Conservation (phyloP, 92 coral and sea anemone genomes). For the Palythoa heliodiscus region DNA sequence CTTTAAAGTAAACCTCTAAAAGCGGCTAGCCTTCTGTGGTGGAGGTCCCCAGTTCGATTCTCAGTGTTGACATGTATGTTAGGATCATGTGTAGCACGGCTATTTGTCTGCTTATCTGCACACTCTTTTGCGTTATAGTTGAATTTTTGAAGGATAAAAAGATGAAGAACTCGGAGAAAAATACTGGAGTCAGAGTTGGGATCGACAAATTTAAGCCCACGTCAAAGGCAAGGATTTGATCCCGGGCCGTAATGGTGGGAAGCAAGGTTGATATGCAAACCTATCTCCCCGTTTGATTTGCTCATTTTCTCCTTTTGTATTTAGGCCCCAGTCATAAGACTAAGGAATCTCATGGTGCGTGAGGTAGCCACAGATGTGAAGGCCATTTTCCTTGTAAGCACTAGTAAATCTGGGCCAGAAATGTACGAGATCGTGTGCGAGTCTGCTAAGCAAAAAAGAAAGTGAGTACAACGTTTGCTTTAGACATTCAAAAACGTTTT, state of each 20-base stretch:
- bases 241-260: too few species aligned
- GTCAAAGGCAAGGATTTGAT: background rate
- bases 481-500: background rate
- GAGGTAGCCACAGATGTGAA: slow-evolving; percentile 93
- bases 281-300: background rate
- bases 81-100: too few species aligned
- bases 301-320: background rate
- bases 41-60: too few species aligned
- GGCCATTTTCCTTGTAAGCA: slow-evolving; percentile 94
- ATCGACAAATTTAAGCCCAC: background rate
- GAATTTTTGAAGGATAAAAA: too few species aligned
- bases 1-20: too few species aligned
- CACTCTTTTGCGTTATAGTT: too few species aligned
- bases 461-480: slow-evolving; percentile 57
- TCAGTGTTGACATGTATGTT: too few species aligned
- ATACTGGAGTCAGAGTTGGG: too few species aligned
- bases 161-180: too few species aligned
- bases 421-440: slow-evolving; percentile 98
- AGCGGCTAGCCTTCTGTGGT: too few species aligned
- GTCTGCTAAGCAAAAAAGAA: slow-evolving; percentile 69
- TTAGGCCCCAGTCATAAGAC: slow-evolving; percentile 91
- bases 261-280: background rate
- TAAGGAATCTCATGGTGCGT: slow-evolving; percentile 90
- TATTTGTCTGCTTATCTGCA: too few species aligned
- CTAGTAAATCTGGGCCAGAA: slow-evolving; percentile 88